Evolutionary conservation across 2,797 vertebrate genomes (phyloP), one percentile per base, ranked within the genome.

Genomic region (Melanotaenia trifasciata): DNA sequence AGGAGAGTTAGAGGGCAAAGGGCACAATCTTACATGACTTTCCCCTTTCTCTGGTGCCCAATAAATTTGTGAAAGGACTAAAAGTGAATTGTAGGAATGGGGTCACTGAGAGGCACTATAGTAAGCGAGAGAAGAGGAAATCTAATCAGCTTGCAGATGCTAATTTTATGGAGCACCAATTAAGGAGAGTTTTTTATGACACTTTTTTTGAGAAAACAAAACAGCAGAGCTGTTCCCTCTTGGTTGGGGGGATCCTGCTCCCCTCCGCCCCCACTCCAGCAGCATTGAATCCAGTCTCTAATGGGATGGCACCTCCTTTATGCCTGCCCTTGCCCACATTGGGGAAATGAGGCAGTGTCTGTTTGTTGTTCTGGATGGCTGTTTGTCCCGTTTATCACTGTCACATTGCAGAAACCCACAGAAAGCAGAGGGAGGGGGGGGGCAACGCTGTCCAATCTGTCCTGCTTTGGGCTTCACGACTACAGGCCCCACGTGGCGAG

Each of bases 101-200:
- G 92, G 90, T 94, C 93, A 90, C 72, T 36, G 66, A 18, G 72
- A 58, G 64, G 70, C 72, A 93, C 92, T 94, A 94, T 84, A 67
- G 86, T 45, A 24, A 78, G 70, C 33, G 74, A 87, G 85, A 71
- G 83, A 84, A 92, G 91, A 94, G 94, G 94, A 94, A 94, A 94
- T 94, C 93, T 88, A 92, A 94, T 89, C 84, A 88, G 92, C 90
- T 92, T 94, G 90, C 91, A 94, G 87, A 95, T 95, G 95, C 94
- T 87, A 95, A 95, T 95, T 95, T 94, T 95, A 94, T 94, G 90
- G 94, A 88, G 87, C 89, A 90, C 88, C 94, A 94, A 94, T 95
- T 95, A 95, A 94, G 90, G 81, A 84, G 82, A 90, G 90, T 89
- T 92, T 93, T 95, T 95, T 95, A 95, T 94, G 88, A 91, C 78